phyloP scores from a whole-genome alignment of 2,797 vertebrate genomes.

The Lepilemur ruficaudatus region DNA sequence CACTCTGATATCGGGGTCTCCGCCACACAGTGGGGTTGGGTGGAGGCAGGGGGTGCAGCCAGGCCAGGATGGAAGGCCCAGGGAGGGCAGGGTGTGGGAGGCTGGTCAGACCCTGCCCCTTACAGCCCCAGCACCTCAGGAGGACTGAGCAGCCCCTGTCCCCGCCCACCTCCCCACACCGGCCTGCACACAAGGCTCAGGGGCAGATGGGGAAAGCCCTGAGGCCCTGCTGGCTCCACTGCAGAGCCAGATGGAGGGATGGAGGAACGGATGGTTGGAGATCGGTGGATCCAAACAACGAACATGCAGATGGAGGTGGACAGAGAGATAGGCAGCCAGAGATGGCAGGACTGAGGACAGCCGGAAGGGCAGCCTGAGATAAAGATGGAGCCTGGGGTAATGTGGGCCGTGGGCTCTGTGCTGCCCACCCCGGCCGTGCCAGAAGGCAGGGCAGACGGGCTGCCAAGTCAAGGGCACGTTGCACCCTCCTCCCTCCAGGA shows the following conservation, averaged over 20 bases:
- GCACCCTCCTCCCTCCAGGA: too few species aligned
- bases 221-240: not conserved
- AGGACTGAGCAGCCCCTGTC: not conserved
- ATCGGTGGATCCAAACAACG: not conserved
- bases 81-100: not conserved
- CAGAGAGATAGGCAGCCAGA: not conserved
- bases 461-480: not conserved
- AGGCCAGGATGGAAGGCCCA: not conserved
- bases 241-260: not conserved
- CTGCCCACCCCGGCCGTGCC: not conserved
- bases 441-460: not conserved
- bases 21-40: not conserved
- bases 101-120: not conserved
- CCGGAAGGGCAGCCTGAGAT: not conserved
- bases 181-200: not conserved
- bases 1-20: not conserved
- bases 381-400: not conserved
- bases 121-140: not conserved
- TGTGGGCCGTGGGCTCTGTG: not conserved
- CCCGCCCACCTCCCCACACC: not conserved
- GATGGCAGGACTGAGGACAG: not conserved
- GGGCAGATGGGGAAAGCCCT: not conserved
- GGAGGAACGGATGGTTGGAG: not conserved
- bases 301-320: not conserved
- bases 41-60: not conserved